Evolutionary conservation across 1,140 invertebrate species (phyloP).

Genomic region (Phortica variegata): DNA sequence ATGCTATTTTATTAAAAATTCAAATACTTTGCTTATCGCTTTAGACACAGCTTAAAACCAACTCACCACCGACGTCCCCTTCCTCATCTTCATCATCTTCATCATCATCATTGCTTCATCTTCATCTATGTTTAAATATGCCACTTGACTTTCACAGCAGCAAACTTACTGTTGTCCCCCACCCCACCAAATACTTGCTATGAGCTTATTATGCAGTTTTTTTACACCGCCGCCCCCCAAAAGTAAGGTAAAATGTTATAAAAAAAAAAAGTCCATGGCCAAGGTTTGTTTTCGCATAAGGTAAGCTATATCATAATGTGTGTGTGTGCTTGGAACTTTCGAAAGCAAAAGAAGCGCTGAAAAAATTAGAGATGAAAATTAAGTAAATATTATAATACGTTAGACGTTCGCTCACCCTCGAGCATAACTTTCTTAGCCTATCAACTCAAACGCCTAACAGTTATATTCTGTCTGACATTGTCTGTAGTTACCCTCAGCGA

Average conservation of each 20-base stretch:
- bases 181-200: slow-evolving; percentile 22
- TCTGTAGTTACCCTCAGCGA: slow-evolving; percentile 6
- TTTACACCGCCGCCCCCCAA: slow-evolving; percentile 4
- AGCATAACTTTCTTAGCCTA: not conserved
- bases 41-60: slow-evolving; percentile 43
- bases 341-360: slow-evolving; percentile 10
- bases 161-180: slow-evolving; percentile 8
- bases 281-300: slow-evolving; percentile 29
- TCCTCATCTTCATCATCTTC: not conserved
- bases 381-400: slow-evolving; percentile 56
- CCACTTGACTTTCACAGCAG: slow-evolving; percentile 21
- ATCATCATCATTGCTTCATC: no score
- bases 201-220: slow-evolving; percentile 44
- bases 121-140: no score
- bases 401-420: slow-evolving; percentile 20
- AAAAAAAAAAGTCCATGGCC: slow-evolving; percentile 19
- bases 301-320: slow-evolving; percentile 41
- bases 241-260: no score
- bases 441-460: not conserved
- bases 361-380: slow-evolving; percentile 55
- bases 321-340: not conserved
- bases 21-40: slow-evolving; percentile 51
- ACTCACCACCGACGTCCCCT: slow-evolving; percentile 25
- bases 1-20: slow-evolving; percentile 54
- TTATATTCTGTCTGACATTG: not conserved